Evolutionary conservation across 2,888 invertebrate genomes (phyloP).

Genomic region (Eudemis profundana): DNA sequence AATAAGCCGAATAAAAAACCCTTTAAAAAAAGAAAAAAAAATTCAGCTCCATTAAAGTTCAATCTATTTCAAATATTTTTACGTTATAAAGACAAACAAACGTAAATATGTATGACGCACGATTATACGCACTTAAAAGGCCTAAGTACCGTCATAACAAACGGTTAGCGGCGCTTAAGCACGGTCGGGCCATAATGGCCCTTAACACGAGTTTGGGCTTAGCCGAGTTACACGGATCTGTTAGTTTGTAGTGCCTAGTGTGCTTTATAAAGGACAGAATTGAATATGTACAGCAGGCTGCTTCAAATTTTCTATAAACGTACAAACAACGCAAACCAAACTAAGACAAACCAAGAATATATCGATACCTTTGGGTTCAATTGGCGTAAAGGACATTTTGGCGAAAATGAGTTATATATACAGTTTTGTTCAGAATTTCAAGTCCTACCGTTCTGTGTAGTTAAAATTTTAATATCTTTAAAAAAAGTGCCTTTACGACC

Average conservation of each 20-base stretch:
- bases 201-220: constrained; percentile 11
- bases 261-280: neutral
- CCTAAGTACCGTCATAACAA: constrained; percentile 9
- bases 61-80: neutral
- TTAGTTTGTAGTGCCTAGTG: neutral
- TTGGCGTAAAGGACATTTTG: too few species aligned
- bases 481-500: too few species aligned
- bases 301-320: too few species aligned
- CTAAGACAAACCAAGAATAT: too few species aligned
- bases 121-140: neutral
- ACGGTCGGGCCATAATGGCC: constrained; percentile 1
- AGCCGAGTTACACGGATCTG: neutral
- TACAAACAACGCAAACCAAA: too few species aligned
- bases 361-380: too few species aligned
- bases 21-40: neutral
- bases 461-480: too few species aligned
- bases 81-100: neutral
- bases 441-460: too few species aligned
- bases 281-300: too few species aligned
- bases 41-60: neutral
- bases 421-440: too few species aligned
- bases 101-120: neutral
- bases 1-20: too few species aligned
- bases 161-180: constrained; percentile 4
- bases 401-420: too few species aligned